Percentiles rank a stretch among this genome's conserved stretches.
Evolutionary conservation across 2,888 invertebrate genomes (phyloP).

Genomic region (Nipponacmea schrenckii): DNA sequence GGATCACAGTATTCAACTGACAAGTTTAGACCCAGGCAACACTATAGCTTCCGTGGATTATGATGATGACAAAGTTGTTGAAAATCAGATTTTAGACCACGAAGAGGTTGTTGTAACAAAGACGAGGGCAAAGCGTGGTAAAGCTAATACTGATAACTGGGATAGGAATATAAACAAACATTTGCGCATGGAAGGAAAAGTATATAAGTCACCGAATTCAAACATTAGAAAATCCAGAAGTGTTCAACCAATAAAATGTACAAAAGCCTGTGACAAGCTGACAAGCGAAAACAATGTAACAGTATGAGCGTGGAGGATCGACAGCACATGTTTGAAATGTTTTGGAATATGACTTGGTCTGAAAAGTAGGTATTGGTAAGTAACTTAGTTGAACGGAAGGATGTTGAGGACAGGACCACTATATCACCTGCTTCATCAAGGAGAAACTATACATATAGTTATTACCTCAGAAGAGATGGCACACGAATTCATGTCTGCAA

Average conservation of each 20-base stretch:
- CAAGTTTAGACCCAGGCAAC: too few relatives aligned
- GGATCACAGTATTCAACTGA: too few relatives aligned
- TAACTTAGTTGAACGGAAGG: not conserved
- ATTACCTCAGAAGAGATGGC: not conserved
- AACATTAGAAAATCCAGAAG: not conserved
- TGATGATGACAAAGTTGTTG: not conserved
- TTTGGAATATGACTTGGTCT: conserved; percentile 4
- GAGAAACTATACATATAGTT: not conserved
- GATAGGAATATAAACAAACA: not conserved
- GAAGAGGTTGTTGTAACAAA: not conserved
- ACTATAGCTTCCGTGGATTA: too few relatives aligned
- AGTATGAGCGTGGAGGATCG: not conserved
- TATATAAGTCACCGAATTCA: not conserved
- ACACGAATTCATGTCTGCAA: not conserved
- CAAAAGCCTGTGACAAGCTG: not conserved
- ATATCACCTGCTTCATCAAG: not conserved
- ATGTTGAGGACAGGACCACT: not conserved
- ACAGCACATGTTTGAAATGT: not conserved
- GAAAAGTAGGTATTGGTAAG: not conserved
- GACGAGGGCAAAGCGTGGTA: not conserved
- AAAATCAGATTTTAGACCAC: not conserved
- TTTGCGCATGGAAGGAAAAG: conserved; percentile 6
- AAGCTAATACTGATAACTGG: not conserved
- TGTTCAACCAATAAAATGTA: not conserved
- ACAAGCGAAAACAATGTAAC: not conserved